Conservation (phyloP, 2,797 vertebrate genomes). For the Babyrousa celebensis region DNA sequence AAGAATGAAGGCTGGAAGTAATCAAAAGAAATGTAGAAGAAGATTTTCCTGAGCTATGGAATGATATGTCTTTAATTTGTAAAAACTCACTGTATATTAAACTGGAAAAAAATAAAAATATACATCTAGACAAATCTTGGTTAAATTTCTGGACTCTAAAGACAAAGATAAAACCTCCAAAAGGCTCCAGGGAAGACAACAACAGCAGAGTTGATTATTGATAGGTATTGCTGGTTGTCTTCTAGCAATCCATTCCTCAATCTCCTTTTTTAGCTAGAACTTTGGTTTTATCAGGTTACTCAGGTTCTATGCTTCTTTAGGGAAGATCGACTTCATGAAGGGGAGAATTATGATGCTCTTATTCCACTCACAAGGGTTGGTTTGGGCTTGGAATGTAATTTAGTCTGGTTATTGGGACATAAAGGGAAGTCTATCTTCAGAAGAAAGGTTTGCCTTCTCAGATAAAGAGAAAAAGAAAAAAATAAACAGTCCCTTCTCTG, state of each 20-base stretch:
- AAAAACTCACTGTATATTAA: background rate
- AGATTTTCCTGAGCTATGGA: background rate
- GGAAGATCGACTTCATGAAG: background rate
- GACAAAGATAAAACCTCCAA: background rate
- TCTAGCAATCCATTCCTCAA: background rate
- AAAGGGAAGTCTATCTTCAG: background rate
- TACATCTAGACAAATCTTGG: background rate
- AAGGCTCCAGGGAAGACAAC: background rate
- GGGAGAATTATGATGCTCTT: background rate
- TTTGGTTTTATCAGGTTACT: background rate
- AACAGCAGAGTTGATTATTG: background rate
- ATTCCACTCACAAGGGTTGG: background rate
- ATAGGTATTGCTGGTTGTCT: background rate
- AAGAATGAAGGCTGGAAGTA: conserved; percentile 4
- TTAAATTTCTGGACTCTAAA: conserved; percentile 30
- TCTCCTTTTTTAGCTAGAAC: background rate
- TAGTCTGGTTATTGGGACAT: background rate
- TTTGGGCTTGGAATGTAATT: conserved; percentile 10
- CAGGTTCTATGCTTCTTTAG: background rate
- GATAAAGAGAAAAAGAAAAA: background rate
- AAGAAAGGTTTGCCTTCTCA: background rate
- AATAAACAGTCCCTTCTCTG: background rate
- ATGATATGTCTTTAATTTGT: background rate
- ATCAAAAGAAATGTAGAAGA: background rate
- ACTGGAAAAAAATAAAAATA: background rate